Evolutionary conservation across 2,797 vertebrate genomes (phyloP), one percentile per base, ranked within the genome.

Genomic region (Cichlasoma orientale): DNA sequence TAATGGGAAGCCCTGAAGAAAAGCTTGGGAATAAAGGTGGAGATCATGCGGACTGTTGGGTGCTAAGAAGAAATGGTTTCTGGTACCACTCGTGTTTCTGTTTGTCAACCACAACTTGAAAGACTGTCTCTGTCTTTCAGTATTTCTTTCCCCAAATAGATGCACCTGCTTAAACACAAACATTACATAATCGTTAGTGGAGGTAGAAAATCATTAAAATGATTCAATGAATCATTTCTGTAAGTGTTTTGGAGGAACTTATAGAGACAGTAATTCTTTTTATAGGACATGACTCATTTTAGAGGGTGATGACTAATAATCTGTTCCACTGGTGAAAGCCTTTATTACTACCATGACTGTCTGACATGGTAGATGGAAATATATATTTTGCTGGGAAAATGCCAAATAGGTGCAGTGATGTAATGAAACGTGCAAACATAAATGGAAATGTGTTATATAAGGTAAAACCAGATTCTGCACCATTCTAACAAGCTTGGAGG

Each of bases 141-240:
- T 52, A 18, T 50, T 19, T 50, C 7, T 41, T 63, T 41, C 12
- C 12, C 41, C 41, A 44, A 44, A 44, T 13, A 13, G 11, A 13
- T 44, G 41, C 13, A 63, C 14, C 4, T 0, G 59, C 36, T 25
- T 44, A 44, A 25, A 44, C 41, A 16, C 5, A 16, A 44, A 44
- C 0, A 0, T 27, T 27, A 19, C 9, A 66, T 47, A 66, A 27
- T 66, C 18, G 18, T 44, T 66, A 19, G 27, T 44, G 21, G 21
- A 6, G 14, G 14, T 16, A 16, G 41, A 14, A 44, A 44, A 66
- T 66, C 14, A 11, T 44, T 25, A 44, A 44, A 44, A 44, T 4
- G 14, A 16, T 25, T 25, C 18, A 63, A 63, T 2, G 0, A 27
- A 63, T 63, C 0, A 4, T 44, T 11, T 47, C 44, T 1, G 1